These are phyloP conservation scores for Corythornis cristatus DNA, from an alignment of 2,113 vertebrate species.

Conservation along the genomic window DNA sequence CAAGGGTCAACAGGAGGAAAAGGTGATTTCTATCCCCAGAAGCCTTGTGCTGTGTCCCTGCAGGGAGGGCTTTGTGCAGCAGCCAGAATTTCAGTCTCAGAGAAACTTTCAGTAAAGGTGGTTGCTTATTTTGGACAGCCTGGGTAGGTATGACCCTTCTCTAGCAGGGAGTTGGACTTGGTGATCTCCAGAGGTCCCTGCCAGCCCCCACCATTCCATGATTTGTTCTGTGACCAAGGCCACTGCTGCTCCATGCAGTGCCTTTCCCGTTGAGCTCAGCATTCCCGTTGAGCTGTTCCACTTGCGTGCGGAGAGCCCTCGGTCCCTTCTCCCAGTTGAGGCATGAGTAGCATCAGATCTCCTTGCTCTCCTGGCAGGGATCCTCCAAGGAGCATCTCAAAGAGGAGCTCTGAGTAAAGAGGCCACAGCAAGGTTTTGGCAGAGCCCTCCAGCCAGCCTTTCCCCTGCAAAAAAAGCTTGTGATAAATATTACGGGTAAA, in stretches of 20 bases:
- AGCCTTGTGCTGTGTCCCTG: accelerated
- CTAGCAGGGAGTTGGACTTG: too few species aligned
- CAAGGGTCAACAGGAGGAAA: not conserved
- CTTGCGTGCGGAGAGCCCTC: accelerated
- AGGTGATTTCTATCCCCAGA: not conserved
- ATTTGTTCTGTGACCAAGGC: not conserved
- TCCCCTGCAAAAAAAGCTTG: not conserved
- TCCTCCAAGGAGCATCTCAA: not conserved
- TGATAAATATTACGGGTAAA: not conserved
- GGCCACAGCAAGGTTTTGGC: not conserved
- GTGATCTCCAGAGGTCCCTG: too few species aligned
- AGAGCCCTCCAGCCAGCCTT: not conserved
- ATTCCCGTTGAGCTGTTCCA: too few species aligned
- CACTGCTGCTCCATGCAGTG: accelerated
- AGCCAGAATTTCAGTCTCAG: not conserved
- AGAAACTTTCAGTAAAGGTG: not conserved
- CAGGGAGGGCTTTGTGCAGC: not conserved
- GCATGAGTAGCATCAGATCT: not conserved
- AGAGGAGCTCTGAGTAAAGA: not conserved
- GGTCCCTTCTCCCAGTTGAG: not conserved
- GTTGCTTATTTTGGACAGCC: not conserved
- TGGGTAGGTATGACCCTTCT: not conserved
- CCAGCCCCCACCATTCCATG: too few species aligned
- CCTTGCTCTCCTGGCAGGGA: not conserved
- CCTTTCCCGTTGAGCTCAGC: not conserved